Evolutionary conservation across 2,113 vertebrate genomes (phyloP), one percentile per base, ranked within the genome.

Genomic region (Penelope pileata): DNA sequence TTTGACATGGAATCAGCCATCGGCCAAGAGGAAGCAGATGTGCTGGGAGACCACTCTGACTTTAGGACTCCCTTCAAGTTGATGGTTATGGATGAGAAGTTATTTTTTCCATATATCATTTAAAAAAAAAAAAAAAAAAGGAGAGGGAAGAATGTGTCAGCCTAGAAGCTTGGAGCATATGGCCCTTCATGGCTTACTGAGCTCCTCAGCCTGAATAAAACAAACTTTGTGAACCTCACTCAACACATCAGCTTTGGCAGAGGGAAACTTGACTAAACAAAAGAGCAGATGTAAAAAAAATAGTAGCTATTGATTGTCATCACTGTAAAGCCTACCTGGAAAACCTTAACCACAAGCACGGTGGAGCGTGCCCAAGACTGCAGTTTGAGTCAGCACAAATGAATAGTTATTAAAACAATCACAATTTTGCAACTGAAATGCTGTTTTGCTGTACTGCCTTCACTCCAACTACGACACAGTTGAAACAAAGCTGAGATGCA

Each of bases 131-230:
- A 77, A 77, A 87, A 51, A 77, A 67, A 64, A 77, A 81, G n/a
- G 56, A 90, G 66, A 22, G 51, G 54, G 73, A 90, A 84, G 59
- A 92, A 83, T 3, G 12, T 66, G 78, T 56, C 92, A 88, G 94
- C 68, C 80, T 51, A 26, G 30, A 79, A 85, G 75, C 1, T 3
- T 94, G 91, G 53, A 87, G 90, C 88, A 92, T 84, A 92, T 82
- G 83, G 87, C 66, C 81, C 73, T 84, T 75, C 8, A 2, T 64
- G 76, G 94, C 91, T 94, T 92, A 94, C 86, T 94, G 91, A 95
- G 90, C 64, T 96, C 24, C 80, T 90, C 12, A 22, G 83, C 48
- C 76, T 91, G 73, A 88, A 78, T 30, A 75, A 81, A 91, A 60
- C 6, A 12, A 47, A 81, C 84, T 78, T 88, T 78, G 76, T 69